Base-by-base conservation (phyloP, 2,888 invertebrate genomes). In the Cephus rjabovi region DNA sequence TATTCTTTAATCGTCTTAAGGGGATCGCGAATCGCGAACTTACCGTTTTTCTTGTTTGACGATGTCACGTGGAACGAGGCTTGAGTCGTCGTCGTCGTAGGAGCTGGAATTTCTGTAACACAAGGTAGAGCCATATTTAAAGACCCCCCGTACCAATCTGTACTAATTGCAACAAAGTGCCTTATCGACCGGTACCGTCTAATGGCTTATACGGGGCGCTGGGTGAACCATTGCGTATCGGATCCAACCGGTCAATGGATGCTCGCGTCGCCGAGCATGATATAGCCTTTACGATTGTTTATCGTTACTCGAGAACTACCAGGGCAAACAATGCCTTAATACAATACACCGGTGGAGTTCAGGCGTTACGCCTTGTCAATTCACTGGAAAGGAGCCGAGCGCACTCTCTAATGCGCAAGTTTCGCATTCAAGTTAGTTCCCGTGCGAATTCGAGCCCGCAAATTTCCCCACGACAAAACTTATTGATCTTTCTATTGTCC, bases 21-120 rank as follows among this genome's bases (percentile, higher is more conserved):
- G 23, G 6, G 56, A 56, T 9, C 23, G 56, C 23, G 23, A 56
- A 1, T 56, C 56, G 23, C 68, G 76, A 23, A 69, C 81, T 92
- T 93, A 95, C 95, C 95, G 93, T 94, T 95, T 92, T 95, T 95
- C 90, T 93, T 94, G 82, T 94, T 92, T 74, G 94, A 93, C 83
- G 93, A 92, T 77, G 94, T 94, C 40, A 93, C 92, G 87, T 94
- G 93, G 88, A 93, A 93, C 73, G 93, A 92, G 74, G 93, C 92
- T 56, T 93, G 94, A 81, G 94, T 94, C 68, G 92, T 92, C 9
- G 96, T 94, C 81, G 96, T 96, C 40, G 96, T 96, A 68, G 97
- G 97, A 34, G 96, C 96, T 73, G 97, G 96, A 92, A 97, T 96
- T 94, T 97, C 97, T 97, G 93, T 68, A 90, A 93, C 86, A 87